These are phyloP conservation scores for Lissonota sp. DNA, from an alignment of 2,888 invertebrate species.

Conservation along the genomic window DNA sequence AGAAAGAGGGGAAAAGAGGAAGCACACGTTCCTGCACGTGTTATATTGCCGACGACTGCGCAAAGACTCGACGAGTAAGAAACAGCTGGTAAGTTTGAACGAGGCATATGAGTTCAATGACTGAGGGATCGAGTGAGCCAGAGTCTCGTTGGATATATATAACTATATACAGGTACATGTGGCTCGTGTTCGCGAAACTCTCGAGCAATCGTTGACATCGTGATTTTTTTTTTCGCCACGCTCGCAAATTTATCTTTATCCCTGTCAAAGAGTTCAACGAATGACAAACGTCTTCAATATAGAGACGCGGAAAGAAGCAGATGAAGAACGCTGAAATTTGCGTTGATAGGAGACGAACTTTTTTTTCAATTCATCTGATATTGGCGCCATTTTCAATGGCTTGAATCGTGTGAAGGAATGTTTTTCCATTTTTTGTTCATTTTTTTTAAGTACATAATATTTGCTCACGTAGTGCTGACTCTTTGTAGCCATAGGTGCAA, in stretches of 20 bases:
- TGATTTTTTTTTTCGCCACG: conserved; percentile 16
- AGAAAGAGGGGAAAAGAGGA: conserved; percentile 42
- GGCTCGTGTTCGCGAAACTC: neutral
- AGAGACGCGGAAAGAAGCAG: neutral
- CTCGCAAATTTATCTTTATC: neutral
- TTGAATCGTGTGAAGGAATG: neutral
- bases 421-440: conserved; percentile 33
- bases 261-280: neutral
- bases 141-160: conserved; percentile 62
- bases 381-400: neutral
- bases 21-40: conserved; percentile 27
- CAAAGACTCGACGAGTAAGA: conserved; percentile 73
- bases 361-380: neutral
- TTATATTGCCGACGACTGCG: conserved; percentile 49
- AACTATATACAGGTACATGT: neutral
- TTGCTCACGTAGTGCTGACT: conserved; percentile 52
- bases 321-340: neutral
- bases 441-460: conserved; percentile 29
- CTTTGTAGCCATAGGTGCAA: too few relatives aligned
- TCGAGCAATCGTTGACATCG: conserved; percentile 23
- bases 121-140: conserved; percentile 74
- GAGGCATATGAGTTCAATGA: conserved; percentile 81
- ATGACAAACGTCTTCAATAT: conserved; percentile 13
- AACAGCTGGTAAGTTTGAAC: conserved; percentile 82
- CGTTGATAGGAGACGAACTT: neutral